Evolutionary conservation across 2,888 invertebrate species (phyloP).

Genomic region (Dolichomitus sp.): DNA sequence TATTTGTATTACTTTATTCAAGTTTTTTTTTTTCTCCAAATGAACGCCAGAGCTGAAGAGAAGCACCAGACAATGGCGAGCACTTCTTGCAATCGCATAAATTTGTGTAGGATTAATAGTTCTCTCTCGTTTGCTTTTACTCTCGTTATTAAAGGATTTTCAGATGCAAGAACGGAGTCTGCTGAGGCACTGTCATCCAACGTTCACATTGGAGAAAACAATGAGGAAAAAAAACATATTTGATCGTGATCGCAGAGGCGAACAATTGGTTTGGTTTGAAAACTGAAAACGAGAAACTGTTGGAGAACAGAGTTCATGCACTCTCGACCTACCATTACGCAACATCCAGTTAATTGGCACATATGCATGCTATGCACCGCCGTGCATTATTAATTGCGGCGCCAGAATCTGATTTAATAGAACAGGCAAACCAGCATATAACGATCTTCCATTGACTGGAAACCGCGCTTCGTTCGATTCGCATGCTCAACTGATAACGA

Average conservation of each 20-base stretch:
- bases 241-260: constrained; percentile 2
- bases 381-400: constrained; percentile 58
- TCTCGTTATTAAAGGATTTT: constrained; percentile 37
- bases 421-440: constrained; percentile 22
- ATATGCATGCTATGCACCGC: constrained; percentile 20
- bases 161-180: constrained; percentile 22
- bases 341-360: constrained; percentile 54
- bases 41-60: background rate
- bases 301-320: constrained; percentile 15
- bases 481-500: constrained; percentile 3
- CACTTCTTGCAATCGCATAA: background rate
- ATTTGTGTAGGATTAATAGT: constrained; percentile 1
- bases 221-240: constrained; percentile 11
- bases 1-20: background rate
- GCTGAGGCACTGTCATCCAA: background rate
- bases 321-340: constrained; percentile 46
- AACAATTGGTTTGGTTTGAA: constrained; percentile 5
- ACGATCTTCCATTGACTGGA: constrained; percentile 38
- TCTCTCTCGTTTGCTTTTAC: background rate
- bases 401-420: constrained; percentile 19
- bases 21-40: background rate
- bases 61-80: background rate
- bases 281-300: constrained; percentile 3
- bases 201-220: constrained; percentile 39
- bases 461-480: background rate